These are phyloP conservation scores for Cairina moschata DNA, from an alignment of 2,113 vertebrate species.

Conservation along the genomic window DNA sequence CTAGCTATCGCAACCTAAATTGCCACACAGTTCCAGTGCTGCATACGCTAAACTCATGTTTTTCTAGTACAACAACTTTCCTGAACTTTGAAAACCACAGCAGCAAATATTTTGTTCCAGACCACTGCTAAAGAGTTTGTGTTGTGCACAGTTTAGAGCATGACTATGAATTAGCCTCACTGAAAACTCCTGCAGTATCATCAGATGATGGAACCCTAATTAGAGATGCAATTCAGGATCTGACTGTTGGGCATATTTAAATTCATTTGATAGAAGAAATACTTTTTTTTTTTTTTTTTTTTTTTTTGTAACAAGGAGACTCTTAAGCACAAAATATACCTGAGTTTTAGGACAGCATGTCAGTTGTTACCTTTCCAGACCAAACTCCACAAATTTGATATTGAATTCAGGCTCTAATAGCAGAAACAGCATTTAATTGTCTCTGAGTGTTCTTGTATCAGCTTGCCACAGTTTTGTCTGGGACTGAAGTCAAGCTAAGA, in stretches of 20 bases:
- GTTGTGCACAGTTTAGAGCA: neutral
- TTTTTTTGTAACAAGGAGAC: neutral
- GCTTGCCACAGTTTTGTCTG: slow-evolving; percentile 31
- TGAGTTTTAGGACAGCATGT: neutral
- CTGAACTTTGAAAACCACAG: neutral
- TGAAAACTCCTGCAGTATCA: neutral
- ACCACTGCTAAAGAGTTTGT: neutral
- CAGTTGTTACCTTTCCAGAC: neutral
- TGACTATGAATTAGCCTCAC: accelerated
- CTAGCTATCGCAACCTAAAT: neutral
- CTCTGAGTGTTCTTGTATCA: slow-evolving; percentile 22
- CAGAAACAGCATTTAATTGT: slow-evolving; percentile 45
- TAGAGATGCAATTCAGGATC: neutral
- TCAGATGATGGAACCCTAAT: neutral
- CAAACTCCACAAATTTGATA: neutral
- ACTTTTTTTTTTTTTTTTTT: neutral
- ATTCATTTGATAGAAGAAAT: neutral
- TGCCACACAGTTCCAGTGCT: neutral
- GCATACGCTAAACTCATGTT: accelerated
- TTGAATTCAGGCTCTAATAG: neutral
- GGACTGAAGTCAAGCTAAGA: slow-evolving; percentile 62
- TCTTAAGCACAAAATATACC: neutral
- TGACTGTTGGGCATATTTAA: neutral
- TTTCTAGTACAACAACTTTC: neutral
- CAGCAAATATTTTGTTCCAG: neutral